Evolutionary conservation across 2,113 vertebrate genomes (phyloP), one percentile per base, ranked within the genome.

Genomic region (Grammomys dolichurus): DNA sequence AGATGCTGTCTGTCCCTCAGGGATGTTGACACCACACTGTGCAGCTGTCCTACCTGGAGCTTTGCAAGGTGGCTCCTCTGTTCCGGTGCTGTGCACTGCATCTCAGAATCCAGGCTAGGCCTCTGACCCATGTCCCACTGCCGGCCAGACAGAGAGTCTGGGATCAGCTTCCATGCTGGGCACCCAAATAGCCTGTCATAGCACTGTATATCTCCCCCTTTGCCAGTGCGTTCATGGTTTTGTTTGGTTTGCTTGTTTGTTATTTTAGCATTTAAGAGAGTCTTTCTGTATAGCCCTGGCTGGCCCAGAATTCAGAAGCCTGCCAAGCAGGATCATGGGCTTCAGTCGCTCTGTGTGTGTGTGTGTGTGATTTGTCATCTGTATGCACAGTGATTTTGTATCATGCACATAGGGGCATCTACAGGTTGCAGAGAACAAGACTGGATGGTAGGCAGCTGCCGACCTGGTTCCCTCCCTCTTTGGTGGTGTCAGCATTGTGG

Each of bases 291-390:
- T 46, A 46, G 82, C 58, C 22, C 58, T 46, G 82, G 40, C 82
- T 85, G 40, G 58, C 40, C 58, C 40, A 65, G 58, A 65, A 65
- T 60, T 43, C 40, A 20, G 28, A 58, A 65, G 58, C 1, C 43
- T 51, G 5, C 28, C 40, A 5, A 86, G 82, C 40, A 1, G 26
- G 82, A 20, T 67, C 43, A 43, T 12, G 36, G 65, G 7, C 7
- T 54, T 26, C 0, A 20, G 0, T 9, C 48, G 4, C 28, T 28
- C 4, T 7, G 46, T 48, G 46, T 7, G 46, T 36, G 9, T n/a
- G 11, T 4, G 10, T 60, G 58, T 22, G 58, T 24, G 60, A 31
- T 78, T 65, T 28, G 69, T 31, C 26, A 9, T 33, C 46, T 5
- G 16, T 14, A 28, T 46, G 17, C 63, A 40, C 48, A 54, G 69